phyloP scores from a whole-genome alignment of 1,140 invertebrate species.

The Catajapyx aquilonaris region DNA sequence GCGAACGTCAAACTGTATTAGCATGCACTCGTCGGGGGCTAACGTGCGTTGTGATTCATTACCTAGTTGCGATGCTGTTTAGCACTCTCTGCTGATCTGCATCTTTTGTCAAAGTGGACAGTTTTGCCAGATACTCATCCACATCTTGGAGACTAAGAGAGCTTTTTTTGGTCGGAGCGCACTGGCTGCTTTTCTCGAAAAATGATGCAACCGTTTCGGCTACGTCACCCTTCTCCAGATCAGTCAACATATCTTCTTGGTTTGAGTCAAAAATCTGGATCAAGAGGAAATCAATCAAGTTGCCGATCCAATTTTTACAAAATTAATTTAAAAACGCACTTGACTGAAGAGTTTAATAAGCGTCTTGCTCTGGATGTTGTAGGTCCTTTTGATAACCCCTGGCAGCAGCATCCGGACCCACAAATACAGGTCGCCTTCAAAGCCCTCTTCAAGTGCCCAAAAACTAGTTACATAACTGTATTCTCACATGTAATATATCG shows the following conservation, averaged over 20 bases:
- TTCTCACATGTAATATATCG: no score
- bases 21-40: no score
- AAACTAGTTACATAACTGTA: background rate
- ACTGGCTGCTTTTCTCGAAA: conserved; percentile 40
- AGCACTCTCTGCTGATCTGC: conserved; percentile 65
- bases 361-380: conserved; percentile 83
- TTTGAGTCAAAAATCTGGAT: conserved; percentile 42
- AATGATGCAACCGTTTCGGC: conserved; percentile 67
- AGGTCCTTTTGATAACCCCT: conserved; percentile 56
- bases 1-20: no score
- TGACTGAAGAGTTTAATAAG: conserved; percentile 69
- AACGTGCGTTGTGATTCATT: no score
- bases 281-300: no score
- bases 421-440: conserved; percentile 53
- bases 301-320: no score
- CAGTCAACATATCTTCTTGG: conserved; percentile 59
- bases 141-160: conserved; percentile 49
- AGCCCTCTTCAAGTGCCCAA: conserved; percentile 25
- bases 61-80: conserved; percentile 40
- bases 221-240: conserved; percentile 74
- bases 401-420: conserved; percentile 73
- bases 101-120: conserved; percentile 60
- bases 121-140: conserved; percentile 44
- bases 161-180: conserved; percentile 42
- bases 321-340: conserved; percentile 15